Evolutionary conservation across 1,140 invertebrate genomes (phyloP), one percentile per base, ranked within the genome.

Genomic region (Aphaenogaster rudis): DNA sequence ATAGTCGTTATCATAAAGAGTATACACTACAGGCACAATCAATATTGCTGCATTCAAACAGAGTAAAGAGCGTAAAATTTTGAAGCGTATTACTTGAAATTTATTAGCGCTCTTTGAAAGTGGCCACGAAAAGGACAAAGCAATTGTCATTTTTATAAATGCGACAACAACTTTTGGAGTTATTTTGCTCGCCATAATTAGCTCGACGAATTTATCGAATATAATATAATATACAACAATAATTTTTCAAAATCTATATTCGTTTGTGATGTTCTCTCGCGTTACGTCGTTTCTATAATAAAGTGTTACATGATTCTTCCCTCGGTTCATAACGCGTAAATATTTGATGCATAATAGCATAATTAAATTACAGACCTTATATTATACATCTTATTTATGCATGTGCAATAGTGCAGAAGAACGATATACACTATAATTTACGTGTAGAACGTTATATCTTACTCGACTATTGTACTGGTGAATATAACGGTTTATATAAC

Each of bases 101-200:
- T 74, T 90, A 0, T 15, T 90, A 1, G 87, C 63, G 2, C 13
- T 87, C 4, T 17, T 21, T 0, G 79, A 7, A 4, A 59, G 69
- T 42, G 89, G 88, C 90, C 91, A 92, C 11, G 71, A 76, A 21
- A 71, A 80, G 0, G 36, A 39, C 0, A 92, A 15, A 7, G 52
- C 33, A 0, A 89, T 28, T 54, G 64, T 88, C 0, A 69, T n/a
- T 76, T 82, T 78, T 0, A 67, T 85, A 39, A 92, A 90, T 1
- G n/a, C 4, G 0, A 92, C 17, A 0, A 86, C 88, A 13, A 13
- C 50, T 33, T 88, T 69, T 0, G 91, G 90, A 0, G 84, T 87
- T 28, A 59, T 7, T 7, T 82, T 86, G 5, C 21, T 11, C 1
- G 61, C 50, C 90, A 92, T 91, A 45, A 45, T 61, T 48, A 57